phyloP scores from a whole-genome alignment of 2,113 vertebrate species.

The Verasper variegatus region DNA sequence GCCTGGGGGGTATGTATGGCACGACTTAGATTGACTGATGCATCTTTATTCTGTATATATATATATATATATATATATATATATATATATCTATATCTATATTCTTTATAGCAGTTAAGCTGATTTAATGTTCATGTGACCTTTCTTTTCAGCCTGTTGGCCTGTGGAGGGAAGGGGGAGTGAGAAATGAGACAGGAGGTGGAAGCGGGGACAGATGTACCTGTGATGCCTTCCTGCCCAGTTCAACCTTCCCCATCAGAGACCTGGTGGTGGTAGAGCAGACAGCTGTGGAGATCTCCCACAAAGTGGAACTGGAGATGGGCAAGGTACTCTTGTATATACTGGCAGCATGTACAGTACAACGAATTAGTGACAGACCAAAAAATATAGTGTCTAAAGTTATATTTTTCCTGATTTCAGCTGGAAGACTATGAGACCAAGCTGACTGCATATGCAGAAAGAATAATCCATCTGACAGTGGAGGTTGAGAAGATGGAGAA shows the following conservation, averaged over 20 bases:
- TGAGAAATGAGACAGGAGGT: conserved; percentile 57
- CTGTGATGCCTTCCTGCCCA: conserved; percentile 76
- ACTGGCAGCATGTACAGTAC: neutral
- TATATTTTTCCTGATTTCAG: conserved; percentile 66
- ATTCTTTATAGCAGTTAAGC: neutral
- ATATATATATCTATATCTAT: neutral
- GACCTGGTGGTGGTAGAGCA: conserved; percentile 68
- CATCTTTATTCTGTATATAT: neutral
- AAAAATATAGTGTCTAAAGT: neutral
- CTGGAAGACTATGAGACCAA: conserved; percentile 82
- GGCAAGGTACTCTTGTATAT: conserved; percentile 61
- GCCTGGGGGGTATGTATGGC: conserved; percentile 63
- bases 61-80: neutral
- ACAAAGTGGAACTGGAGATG: conserved; percentile 72
- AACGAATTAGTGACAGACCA: neutral
- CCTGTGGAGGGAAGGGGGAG: conserved; percentile 22
- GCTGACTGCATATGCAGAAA: conserved; percentile 82
- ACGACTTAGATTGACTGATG: neutral
- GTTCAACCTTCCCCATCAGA: conserved; percentile 63
- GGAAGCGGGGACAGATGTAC: conserved; percentile 57
- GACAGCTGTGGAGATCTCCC: conserved; percentile 55
- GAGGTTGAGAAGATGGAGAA: conserved; percentile 83
- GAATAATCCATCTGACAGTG: conserved; percentile 82
- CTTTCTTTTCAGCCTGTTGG: conserved; percentile 35
- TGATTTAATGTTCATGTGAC: neutral